Evolutionary conservation across 2,888 invertebrate genomes (phyloP).

Genomic region (Eulithis prunata): DNA sequence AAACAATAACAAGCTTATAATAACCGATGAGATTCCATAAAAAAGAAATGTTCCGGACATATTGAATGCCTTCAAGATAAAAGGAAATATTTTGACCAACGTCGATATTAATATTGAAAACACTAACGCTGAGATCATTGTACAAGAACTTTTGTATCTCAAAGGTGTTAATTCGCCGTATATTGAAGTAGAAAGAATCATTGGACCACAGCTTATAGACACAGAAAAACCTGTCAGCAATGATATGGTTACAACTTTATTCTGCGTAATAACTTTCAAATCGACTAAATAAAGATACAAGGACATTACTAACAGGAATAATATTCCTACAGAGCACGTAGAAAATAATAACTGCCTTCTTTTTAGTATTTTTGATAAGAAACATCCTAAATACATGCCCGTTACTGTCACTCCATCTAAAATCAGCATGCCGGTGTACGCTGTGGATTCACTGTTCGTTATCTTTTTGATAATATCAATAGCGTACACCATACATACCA

Average conservation of each 20-base stretch:
- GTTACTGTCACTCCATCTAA: constrained; percentile 50
- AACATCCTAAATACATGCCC: constrained; percentile 53
- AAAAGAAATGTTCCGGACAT: constrained; percentile 50
- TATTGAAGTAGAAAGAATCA: constrained; percentile 48
- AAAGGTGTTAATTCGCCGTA: constrained; percentile 49
- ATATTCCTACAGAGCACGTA: constrained; percentile 43
- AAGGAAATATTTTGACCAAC: constrained; percentile 48
- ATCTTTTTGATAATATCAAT: constrained; percentile 54
- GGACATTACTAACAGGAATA: constrained; percentile 49
- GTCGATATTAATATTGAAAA: constrained; percentile 38
- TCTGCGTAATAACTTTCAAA: constrained; percentile 42
- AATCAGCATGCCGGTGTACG: constrained; percentile 52
- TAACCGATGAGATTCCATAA: constrained; percentile 41
- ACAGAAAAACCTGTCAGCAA: constrained; percentile 49
- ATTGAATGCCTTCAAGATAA: constrained; percentile 39
- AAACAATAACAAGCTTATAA: constrained; percentile 42
- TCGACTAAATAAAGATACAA: constrained; percentile 52
- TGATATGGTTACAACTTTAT: constrained; percentile 42
- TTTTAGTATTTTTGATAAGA: constrained; percentile 44
- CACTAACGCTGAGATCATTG: constrained; percentile 38
- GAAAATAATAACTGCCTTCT: constrained; percentile 46
- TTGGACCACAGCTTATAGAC: constrained; percentile 55
- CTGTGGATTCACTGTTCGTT: constrained; percentile 44
- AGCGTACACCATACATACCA: constrained; percentile 47
- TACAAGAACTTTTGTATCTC: constrained; percentile 38